Evolutionary conservation across 2,888 invertebrate species (phyloP).

Genomic region (Criorhina ranunculi): DNA sequence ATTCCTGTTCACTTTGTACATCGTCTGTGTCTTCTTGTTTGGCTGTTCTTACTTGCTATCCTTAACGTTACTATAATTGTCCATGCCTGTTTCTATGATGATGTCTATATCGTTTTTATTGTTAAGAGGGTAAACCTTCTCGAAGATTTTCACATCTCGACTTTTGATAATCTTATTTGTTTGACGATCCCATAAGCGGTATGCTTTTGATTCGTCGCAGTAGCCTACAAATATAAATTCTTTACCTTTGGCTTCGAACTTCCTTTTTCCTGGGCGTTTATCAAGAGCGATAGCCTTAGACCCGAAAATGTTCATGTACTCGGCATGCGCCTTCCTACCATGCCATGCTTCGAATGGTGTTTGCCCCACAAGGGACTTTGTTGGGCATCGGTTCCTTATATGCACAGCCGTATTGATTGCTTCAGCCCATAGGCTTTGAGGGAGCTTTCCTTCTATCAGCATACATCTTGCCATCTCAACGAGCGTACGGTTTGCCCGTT

Average conservation of each 20-base stretch:
- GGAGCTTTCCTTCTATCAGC: slow-evolving; percentile 75
- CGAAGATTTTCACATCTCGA: slow-evolving; percentile 36
- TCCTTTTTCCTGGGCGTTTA: slow-evolving; percentile 20
- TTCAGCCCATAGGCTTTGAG: slow-evolving; percentile 78
- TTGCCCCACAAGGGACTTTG: slow-evolving; percentile 11
- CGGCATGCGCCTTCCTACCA: slow-evolving; percentile 36
- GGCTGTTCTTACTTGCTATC: not conserved
- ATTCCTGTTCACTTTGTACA: not conserved
- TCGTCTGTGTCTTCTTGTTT: not conserved
- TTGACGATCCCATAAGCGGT: slow-evolving; percentile 33
- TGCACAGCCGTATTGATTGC: slow-evolving; percentile 77
- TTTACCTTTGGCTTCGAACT: slow-evolving; percentile 42
- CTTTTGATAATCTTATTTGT: slow-evolving; percentile 27
- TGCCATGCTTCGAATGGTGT: slow-evolving; percentile 52
- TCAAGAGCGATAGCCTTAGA: slow-evolving; percentile 27
- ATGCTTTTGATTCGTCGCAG: slow-evolving; percentile 33
- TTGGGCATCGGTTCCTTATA: slow-evolving; percentile 32
- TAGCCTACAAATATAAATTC: slow-evolving; percentile 45
- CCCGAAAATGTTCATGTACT: slow-evolving; percentile 40
- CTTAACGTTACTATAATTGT: too few species aligned
- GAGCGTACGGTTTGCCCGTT: slow-evolving; percentile 76
- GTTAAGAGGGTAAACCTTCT: too few species aligned
- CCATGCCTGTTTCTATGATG: too few species aligned
- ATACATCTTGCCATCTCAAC: slow-evolving; percentile 78
- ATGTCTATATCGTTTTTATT: too few species aligned